Conservation (phyloP, 2,888 invertebrate species). For the Sinotaia quadrata region DNA sequence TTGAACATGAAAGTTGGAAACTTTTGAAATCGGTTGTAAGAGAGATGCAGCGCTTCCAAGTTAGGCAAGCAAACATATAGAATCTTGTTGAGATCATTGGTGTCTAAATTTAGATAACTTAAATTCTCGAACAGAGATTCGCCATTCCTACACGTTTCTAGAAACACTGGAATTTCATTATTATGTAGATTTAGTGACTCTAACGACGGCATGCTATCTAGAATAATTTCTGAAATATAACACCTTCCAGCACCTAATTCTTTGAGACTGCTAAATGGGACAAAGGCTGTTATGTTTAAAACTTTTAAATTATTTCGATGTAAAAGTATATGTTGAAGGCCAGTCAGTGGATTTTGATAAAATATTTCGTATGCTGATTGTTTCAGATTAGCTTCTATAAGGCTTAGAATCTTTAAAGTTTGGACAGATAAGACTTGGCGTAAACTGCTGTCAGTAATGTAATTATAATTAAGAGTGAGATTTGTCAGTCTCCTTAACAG, state of each 20-base stretch:
- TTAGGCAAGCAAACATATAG: no score
- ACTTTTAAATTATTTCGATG: conserved; percentile 15
- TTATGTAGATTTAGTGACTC: conserved; percentile 11
- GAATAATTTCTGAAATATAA: not conserved
- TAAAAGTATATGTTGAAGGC: conserved; percentile 2
- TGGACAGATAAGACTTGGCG: not conserved
- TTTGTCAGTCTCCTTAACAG: conserved; percentile 13
- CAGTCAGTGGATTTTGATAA: not conserved
- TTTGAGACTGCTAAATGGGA: conserved; percentile 7
- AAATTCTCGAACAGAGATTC: no score
- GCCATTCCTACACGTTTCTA: conserved; percentile 19
- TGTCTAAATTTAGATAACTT: no score
- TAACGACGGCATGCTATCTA: not conserved
- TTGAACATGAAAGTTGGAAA: no score
- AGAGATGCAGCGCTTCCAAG: no score
- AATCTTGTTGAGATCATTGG: no score
- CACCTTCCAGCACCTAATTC: conserved; percentile 6
- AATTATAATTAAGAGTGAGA: conserved; percentile 19
- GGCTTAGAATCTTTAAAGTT: conserved; percentile 12
- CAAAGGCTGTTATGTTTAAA: conserved; percentile 13
- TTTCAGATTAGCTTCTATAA: conserved; percentile 8
- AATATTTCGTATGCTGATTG: conserved; percentile 9
- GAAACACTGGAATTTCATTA: conserved; percentile 22
- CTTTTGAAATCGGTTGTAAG: no score
- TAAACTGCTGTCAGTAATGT: not conserved